Percentiles rank a stretch among this genome's conserved stretches.
These are phyloP conservation scores for Bungarus multicinctus DNA, from an alignment of 2,113 vertebrate species.

Conservation along the genomic window DNA sequence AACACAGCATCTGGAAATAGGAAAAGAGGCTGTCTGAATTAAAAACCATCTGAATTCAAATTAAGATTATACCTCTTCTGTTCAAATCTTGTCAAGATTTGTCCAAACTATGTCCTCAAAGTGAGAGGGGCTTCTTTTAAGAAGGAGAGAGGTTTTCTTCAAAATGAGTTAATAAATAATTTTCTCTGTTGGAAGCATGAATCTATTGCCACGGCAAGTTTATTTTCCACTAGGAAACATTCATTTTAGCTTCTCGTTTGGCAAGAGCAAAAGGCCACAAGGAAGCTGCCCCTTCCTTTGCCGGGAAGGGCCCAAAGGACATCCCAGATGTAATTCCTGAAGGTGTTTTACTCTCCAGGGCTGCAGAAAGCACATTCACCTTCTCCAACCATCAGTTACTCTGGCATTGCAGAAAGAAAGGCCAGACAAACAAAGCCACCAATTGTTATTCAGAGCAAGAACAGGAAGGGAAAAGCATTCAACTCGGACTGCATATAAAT, in stretches of 20 bases:
- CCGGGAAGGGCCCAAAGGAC: not conserved
- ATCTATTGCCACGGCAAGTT: not conserved
- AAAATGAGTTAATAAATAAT: not conserved
- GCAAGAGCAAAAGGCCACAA: not conserved
- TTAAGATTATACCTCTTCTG: not conserved
- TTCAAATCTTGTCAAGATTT: not conserved
- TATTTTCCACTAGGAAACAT: not conserved
- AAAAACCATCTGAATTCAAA: not conserved
- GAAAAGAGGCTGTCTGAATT: not conserved
- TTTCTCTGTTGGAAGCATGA: not conserved
- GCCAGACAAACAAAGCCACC: not conserved
- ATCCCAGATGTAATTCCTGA: not conserved
- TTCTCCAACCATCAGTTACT: not conserved
- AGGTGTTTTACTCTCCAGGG: not conserved
- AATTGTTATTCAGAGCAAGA: not conserved
- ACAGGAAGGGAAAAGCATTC: not conserved
- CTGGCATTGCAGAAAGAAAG: not conserved
- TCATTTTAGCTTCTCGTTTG: not conserved
- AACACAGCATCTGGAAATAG: not conserved
- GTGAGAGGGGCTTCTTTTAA: not conserved
- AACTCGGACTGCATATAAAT: not conserved
- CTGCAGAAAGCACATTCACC: not conserved
- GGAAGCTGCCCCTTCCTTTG: not conserved
- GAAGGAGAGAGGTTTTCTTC: not conserved
- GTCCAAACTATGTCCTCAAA: not conserved